phyloP scores from a whole-genome alignment of 35 echinoderm and acorn worm genomes.

The Acanthaster planci region DNA sequence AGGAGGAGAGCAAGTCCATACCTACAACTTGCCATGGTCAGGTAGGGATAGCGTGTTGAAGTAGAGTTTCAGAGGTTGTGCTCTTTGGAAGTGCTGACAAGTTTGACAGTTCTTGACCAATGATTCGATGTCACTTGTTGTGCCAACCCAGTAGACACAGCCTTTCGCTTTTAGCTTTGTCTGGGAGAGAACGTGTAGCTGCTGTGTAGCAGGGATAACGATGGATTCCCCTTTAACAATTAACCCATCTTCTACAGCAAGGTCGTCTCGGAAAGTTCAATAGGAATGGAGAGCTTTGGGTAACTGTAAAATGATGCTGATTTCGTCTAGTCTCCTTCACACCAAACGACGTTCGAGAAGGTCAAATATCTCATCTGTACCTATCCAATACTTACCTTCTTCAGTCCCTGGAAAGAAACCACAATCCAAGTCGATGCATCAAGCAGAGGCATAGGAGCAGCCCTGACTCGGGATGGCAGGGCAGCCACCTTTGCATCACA shows the following conservation, averaged over 20 bases:
- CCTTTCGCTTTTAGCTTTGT: conserved; percentile 42
- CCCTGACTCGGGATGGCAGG: conserved; percentile 30
- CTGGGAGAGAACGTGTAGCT: conserved; percentile 5
- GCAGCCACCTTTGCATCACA: conserved; percentile 38
- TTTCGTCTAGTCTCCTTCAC: conserved; percentile 45
- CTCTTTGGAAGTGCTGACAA: conserved; percentile 34
- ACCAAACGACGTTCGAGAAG: conserved; percentile 34
- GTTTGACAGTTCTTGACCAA: conserved; percentile 46
- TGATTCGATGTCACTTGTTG: conserved; percentile 51
- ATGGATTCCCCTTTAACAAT: conserved; percentile 33
- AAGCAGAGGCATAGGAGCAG: conserved; percentile 39
- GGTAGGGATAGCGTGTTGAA: conserved; percentile 48
- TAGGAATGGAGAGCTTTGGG: conserved; percentile 1
- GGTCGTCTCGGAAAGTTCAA: background rate
- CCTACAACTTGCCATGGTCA: conserved; percentile 54
- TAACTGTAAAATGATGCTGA: conserved; percentile 24
- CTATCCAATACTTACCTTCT: conserved; percentile 32
- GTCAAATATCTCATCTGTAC: conserved; percentile 41
- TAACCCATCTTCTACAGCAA: conserved; percentile 4
- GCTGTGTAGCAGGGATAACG: background rate
- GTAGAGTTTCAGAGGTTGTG: conserved; percentile 25
- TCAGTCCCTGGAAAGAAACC: conserved; percentile 20
- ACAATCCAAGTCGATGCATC: conserved; percentile 53
- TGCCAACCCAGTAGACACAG: conserved; percentile 40
- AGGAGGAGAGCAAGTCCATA: conserved; percentile 54